Evolutionary conservation across 2,113 vertebrate genomes (phyloP), one percentile per base, ranked within the genome.

Genomic region (Ictalurus punctatus): DNA sequence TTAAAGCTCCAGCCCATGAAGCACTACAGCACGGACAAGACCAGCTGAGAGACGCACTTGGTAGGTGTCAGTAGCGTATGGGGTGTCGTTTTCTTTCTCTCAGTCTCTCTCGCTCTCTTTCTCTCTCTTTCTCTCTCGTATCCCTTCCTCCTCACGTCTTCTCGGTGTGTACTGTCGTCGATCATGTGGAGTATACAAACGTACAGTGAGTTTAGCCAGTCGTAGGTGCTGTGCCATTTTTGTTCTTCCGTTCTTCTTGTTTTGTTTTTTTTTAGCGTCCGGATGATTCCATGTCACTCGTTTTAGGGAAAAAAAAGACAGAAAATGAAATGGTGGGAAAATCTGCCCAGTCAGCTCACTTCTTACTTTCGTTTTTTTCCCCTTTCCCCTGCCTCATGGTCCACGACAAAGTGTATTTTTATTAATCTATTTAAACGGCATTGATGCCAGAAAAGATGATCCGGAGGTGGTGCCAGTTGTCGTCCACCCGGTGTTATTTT

Each of bases 351-450:
- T 97, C 96, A 95, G 95, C 95, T 95, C 96, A 95, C 91, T 67
- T 83, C 5, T 23, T 59, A 2, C 74, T 56, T 76, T 78, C 5
- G 6, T 58, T 80, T 25, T 52, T 6, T 1, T 3, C 8, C 21
- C 6, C 97, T 27, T 12, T 1, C 3, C 8, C 21, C 6, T 96
- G 96, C 96, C 96, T 96, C 92, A 97, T 96, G 94, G 95, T 97
- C 97, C 97, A 97, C 96, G 94, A 95, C 97, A 98, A 97, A 98
- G 97, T 98, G 97, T 99, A 99, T 99, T 99, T 99, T 99, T 99
- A 98, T 98, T 97, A 97, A 95, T 93, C 97, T 99, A 98, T 99
- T 99, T 99, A 99, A 99, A 97, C 9, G 87, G 86, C 87, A n/a
- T 48, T 25, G 71, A 80, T 74, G 82, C 69, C 76, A 94, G 84